Evolutionary conservation across 2,888 invertebrate species (phyloP), one percentile per base, ranked within the genome.

Genomic region (Norana najaformis): DNA sequence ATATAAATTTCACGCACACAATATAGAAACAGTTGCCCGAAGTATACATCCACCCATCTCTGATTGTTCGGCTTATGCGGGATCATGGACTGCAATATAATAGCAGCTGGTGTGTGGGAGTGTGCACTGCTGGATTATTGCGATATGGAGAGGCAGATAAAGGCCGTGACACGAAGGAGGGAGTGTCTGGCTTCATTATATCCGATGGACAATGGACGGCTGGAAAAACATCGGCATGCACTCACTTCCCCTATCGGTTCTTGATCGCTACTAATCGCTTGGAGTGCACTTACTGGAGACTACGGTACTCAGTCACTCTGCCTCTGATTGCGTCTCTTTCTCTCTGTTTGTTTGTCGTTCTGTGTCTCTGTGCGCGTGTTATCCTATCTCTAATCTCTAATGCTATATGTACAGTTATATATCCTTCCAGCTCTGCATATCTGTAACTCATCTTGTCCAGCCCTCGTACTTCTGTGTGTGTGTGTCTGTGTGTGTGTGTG

Each of bases 161-260:
- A n/a, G 69, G n/a, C 69, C n/a, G 69, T n/a, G n/a, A n/a, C 69
- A n/a, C 69, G 69, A 5, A 6, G 30, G 69, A n/a, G 30, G 69
- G 69, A n/a, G 69, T 8, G 69, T 69, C 69, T n/a, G 69, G 69
- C 69, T 11, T 69, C 69, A 69, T 69, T 13, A 30, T 30, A 69
- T n/a, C n/a, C 69, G 5, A 69, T 69, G 69, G n/a, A 69, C 69
- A 69, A 69, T 69, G 69, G 13, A 69, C n/a, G 69, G 30, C 8
- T 69, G 69, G 69, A 69, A 69, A 69, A 69, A 69, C 69, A 69
- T 69, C 69, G 69, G 69, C 69, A 69, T 69, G 69, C 30, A 69
- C 69, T 69, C 69, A n/a, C 69, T 8, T 30, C 30, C 0, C 11
- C n/a, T 13, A 8, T 30, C 0, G 0, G 3, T 18, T 14, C 47